Evolutionary conservation across 1,140 invertebrate species (phyloP), one percentile per base, ranked within the genome.

Genomic region (Semibalanus balanoides): DNA sequence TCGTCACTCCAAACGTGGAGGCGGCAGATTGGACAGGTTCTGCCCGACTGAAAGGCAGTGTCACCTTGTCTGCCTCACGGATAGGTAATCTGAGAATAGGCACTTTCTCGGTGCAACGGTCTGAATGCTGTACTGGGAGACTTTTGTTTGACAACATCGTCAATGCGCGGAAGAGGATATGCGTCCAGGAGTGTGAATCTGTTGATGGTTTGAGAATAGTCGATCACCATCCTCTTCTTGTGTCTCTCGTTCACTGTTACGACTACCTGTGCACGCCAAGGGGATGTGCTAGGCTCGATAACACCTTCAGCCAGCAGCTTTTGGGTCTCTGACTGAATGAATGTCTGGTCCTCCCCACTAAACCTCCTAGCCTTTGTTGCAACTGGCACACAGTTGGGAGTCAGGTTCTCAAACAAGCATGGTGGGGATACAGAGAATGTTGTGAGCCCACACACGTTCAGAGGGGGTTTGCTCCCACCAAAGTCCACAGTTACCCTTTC

Each of bases 161-260:
- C 25, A 31, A 76, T 76, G 3, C 71, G 9, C 14, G 28, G 76
- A 22, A 76, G 30, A n/a, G 72, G 76, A 30, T 27, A 76, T 51
- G 30, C 76, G 35, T 76, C 76, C 1, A 76, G 72, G 14, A 72
- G 31, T 7, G 70, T 75, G 70, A 72, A 74, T 19, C 72, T 35
- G 71, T 76, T 76, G 19, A 76, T 76, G 30, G 76, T 74, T 40
- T 40, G 70, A 29, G 76, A 76, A 72, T 74, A 76, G 71, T 75
- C 70, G 51, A 76, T 51, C 7, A 73, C 71, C 76, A 76, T 76
- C 0, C 30, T 28, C 30, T 40, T 31, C 71, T 76, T 76, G 73
- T 73, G 64, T 0, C 71, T 22, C 70, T 51, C 28, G 73, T 74
- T 74, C 31, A n/a, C n/a, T n/a, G n/a, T n/a, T n/a, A n/a, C n/a